Percentiles rank a stretch among this genome's conserved stretches.
Conservation (phyloP, 2,113 vertebrate species). For the Fukomys damarensis region DNA sequence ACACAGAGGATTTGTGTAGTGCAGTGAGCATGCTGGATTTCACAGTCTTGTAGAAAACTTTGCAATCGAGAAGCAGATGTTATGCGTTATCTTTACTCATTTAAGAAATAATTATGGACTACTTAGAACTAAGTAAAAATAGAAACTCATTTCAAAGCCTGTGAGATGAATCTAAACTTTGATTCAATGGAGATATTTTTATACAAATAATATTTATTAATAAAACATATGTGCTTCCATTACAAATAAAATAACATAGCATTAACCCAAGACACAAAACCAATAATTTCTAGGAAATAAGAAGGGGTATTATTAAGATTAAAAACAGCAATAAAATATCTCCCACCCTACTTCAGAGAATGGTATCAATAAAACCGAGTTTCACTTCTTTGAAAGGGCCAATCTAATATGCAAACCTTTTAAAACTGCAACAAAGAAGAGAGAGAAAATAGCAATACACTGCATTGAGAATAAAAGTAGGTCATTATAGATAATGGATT, state of each 20-base stretch:
- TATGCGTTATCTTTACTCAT: neutral
- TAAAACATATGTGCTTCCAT: constrained; percentile 18
- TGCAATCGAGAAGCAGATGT: neutral
- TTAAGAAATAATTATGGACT: constrained; percentile 61
- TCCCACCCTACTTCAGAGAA: neutral
- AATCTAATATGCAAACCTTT: neutral
- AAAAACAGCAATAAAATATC: constrained; percentile 5
- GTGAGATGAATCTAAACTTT: constrained; percentile 8
- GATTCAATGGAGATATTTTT: constrained; percentile 45
- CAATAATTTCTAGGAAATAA: neutral
- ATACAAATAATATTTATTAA: constrained; percentile 34
- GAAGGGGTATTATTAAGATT: neutral
- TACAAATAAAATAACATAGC: neutral
- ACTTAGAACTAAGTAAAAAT: constrained; percentile 33
- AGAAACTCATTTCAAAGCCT: constrained; percentile 25
- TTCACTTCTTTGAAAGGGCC: constrained; percentile 39
- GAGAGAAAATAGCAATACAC: neutral
- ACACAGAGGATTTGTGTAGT: neutral
- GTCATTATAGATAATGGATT: neutral
- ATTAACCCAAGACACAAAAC: constrained; percentile 40
- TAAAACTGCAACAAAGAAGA: neutral
- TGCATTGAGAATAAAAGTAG: constrained; percentile 25
- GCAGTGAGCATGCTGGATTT: neutral
- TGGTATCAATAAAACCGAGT: neutral
- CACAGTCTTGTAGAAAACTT: neutral